Percentiles rank a stretch among this genome's conserved stretches.
phyloP scores from a whole-genome alignment of 2,797 vertebrate genomes.

The Etheostoma nigrum region DNA sequence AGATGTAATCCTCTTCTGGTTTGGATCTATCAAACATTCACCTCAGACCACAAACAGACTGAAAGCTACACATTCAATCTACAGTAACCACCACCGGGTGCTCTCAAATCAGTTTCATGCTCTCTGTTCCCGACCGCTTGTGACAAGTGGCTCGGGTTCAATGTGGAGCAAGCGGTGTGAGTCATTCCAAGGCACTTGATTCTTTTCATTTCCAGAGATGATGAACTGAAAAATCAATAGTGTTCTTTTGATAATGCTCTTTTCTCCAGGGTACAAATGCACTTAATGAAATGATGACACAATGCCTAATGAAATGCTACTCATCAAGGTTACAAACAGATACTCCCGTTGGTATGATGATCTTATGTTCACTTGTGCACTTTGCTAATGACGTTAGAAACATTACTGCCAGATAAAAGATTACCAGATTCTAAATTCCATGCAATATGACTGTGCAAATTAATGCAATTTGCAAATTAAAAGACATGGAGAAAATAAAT shows the following conservation, averaged over 20 bases:
- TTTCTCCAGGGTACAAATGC: constrained; percentile 76
- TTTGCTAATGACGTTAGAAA: constrained; percentile 50
- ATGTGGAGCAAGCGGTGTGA: constrained; percentile 57
- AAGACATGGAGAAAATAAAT: constrained; percentile 38
- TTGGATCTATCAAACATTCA: constrained; percentile 59
- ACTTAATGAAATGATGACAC: constrained; percentile 76
- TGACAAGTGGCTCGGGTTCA: constrained; percentile 59
- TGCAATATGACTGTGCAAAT: constrained; percentile 53
- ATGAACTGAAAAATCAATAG: constrained; percentile 64
- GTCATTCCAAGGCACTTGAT: constrained; percentile 85
- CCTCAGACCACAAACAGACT: constrained; percentile 55
- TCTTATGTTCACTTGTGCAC: constrained; percentile 52
- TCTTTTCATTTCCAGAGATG: constrained; percentile 72
- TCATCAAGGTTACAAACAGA: constrained; percentile 55
- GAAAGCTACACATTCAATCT: constrained; percentile 52
- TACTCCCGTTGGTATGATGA: constrained; percentile 63
- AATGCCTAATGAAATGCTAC: constrained; percentile 57
- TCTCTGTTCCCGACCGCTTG: constrained; percentile 41
- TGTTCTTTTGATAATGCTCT: constrained; percentile 64
- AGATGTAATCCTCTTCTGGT: constrained; percentile 57
- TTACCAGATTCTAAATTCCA: constrained; percentile 55
- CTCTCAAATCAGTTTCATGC: constrained; percentile 62
- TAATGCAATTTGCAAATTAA: constrained; percentile 46
- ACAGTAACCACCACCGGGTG: constrained; percentile 40
- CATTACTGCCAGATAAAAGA: constrained; percentile 50